phyloP scores from a whole-genome alignment of 2,797 vertebrate genomes.

The Crenichthys baileyi region DNA sequence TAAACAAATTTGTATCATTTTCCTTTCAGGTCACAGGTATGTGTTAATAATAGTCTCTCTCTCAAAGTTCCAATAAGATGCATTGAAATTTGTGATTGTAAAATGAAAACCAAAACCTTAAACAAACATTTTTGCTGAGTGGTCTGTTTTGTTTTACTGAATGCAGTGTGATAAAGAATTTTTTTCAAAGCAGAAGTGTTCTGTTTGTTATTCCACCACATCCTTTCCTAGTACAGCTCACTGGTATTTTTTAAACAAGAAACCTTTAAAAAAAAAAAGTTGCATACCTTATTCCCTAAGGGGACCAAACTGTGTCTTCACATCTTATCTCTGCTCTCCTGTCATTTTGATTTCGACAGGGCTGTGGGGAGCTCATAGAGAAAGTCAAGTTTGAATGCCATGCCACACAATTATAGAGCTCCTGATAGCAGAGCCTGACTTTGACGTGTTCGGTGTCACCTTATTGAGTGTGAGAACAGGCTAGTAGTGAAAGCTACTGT shows the following conservation, averaged over 20 bases:
- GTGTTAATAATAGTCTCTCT: too few species aligned
- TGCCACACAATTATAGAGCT: constrained; percentile 69
- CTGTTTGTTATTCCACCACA: neutral
- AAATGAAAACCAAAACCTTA: neutral
- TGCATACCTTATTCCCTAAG: constrained; percentile 8
- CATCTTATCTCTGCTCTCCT: constrained; percentile 26
- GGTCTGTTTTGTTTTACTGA: neutral
- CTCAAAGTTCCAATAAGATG: neutral
- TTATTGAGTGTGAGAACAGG: constrained; percentile 52
- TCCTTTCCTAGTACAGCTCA: neutral
- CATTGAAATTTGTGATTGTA: neutral
- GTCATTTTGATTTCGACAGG: constrained; percentile 52
- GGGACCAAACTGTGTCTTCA: constrained; percentile 19
- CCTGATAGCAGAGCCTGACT: constrained; percentile 60
- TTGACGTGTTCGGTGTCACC: constrained; percentile 55
- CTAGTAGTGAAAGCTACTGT: constrained; percentile 53
- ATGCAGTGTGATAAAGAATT: neutral
- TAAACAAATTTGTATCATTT: too few species aligned
- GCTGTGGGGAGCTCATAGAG: constrained; percentile 51
- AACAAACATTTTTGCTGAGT: neutral
- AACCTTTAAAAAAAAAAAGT: neutral
- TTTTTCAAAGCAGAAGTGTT: neutral
- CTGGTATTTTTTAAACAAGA: neutral
- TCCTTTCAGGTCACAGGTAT: too few species aligned
- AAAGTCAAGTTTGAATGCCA: constrained; percentile 57